Evolutionary conservation across 2,113 vertebrate genomes (phyloP).

Genomic region (Rafetus swinhoei): DNA sequence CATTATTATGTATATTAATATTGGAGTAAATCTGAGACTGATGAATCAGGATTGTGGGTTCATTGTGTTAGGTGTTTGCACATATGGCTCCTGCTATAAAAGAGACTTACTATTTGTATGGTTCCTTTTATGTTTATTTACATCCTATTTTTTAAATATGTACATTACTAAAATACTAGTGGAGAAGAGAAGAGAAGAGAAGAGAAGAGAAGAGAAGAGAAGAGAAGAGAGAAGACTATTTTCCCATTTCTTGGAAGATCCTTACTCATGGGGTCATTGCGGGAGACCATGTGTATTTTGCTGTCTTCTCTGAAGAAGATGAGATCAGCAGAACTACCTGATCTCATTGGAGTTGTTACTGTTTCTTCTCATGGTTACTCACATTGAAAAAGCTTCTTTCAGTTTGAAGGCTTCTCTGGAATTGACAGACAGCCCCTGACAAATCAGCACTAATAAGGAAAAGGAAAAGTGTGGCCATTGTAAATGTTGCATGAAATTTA

Average conservation of each 20-base stretch:
- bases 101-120: not conserved
- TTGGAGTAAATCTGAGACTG: slow-evolving; percentile 5
- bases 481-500: not conserved
- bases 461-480: slow-evolving; percentile 18
- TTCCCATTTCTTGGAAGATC: not conserved
- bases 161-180: not conserved
- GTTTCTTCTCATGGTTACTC: not conserved
- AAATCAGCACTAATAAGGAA: slow-evolving; percentile 33
- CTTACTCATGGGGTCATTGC: not conserved
- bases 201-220: not conserved
- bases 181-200: not conserved
- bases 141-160: not conserved
- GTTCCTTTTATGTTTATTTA: not conserved
- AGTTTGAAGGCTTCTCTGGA: slow-evolving; percentile 17
- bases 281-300: not conserved
- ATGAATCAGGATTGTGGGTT: not conserved
- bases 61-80: not conserved
- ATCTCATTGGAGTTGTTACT: not conserved
- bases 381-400: slow-evolving; percentile 19
- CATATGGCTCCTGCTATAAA: not conserved
- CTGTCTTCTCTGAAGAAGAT: not conserved
- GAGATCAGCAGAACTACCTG: not conserved
- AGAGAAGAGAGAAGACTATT: not conserved
- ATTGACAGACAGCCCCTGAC: slow-evolving; percentile 22
- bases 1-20: not conserved